These are phyloP conservation scores for Erebia ligea DNA, from an alignment of 2,888 invertebrate genomes.

Conservation along the genomic window DNA sequence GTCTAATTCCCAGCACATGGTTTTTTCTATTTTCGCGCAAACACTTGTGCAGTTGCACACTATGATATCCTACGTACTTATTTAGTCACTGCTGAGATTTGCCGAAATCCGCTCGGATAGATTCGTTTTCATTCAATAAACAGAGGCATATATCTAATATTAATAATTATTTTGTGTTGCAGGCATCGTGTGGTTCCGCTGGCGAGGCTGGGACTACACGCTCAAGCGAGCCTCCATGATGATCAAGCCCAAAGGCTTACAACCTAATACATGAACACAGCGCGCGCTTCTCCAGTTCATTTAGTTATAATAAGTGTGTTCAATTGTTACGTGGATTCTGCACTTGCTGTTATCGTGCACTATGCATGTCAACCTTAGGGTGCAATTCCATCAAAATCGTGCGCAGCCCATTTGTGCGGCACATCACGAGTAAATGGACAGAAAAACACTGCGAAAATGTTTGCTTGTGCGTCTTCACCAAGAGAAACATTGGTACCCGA, in stretches of 20 bases:
- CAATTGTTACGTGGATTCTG: conserved; percentile 72
- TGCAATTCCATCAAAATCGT: background rate
- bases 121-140: too few species aligned
- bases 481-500: too few species aligned
- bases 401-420: background rate
- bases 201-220: conserved; percentile 98
- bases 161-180: conserved; percentile 44
- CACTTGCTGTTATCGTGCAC: conserved; percentile 10
- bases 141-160: too few species aligned
- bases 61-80: too few species aligned
- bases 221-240: conserved; percentile 95
- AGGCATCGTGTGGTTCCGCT: conserved; percentile 97
- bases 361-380: background rate
- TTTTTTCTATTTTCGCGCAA: too few species aligned
- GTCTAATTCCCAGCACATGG: too few species aligned
- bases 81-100: too few species aligned
- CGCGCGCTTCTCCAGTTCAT: conserved; percentile 31
- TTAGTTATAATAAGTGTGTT: conserved; percentile 61
- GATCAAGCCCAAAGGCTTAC: conserved; percentile 91
- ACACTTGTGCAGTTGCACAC: too few species aligned
- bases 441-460: too few species aligned
- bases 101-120: too few species aligned
- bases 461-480: too few species aligned
- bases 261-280: conserved; percentile 72
- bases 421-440: too few species aligned